Percentiles rank a stretch among this genome's conserved stretches.
These are phyloP conservation scores for Ceratitis capitata DNA, from an alignment of 1,140 invertebrate species.

Conservation along the genomic window DNA sequence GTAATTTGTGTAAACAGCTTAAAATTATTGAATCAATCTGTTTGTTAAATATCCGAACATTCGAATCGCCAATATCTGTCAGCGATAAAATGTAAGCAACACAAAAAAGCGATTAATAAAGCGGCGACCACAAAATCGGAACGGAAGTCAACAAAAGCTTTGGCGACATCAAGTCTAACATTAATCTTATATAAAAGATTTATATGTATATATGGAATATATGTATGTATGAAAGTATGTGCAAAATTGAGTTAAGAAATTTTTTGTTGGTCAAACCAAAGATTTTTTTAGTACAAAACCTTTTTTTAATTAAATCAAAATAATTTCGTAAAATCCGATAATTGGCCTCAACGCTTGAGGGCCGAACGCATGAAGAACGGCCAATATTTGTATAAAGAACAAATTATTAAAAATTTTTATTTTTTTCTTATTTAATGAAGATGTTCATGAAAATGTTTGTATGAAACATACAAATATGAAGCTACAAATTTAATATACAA, in stretches of 20 bases:
- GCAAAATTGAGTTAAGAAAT: too few relatives aligned
- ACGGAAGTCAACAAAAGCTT: not conserved
- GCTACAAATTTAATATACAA: too few relatives aligned
- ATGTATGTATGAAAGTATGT: not conserved
- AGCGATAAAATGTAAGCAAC: too few relatives aligned
- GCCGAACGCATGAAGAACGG: not conserved
- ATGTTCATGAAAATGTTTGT: not conserved
- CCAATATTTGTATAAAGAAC: not conserved
- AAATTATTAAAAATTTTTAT: not conserved
- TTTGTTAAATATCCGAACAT: too few relatives aligned
- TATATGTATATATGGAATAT: not conserved
- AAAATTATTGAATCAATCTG: too few relatives aligned
- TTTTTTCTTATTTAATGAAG: not conserved
- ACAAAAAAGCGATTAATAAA: not conserved
- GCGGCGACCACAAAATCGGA: not conserved
- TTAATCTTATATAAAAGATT: not conserved
- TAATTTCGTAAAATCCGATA: too few relatives aligned
- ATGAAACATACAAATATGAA: too few relatives aligned
- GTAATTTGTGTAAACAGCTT: too few relatives aligned
- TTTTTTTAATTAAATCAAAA: too few relatives aligned
- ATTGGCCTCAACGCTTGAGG: not conserved
- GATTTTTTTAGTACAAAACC: too few relatives aligned
- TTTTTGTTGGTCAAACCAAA: too few relatives aligned
- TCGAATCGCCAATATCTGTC: too few relatives aligned
- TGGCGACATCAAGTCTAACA: not conserved